These are phyloP conservation scores for Steinernema feltiae DNA, from an alignment of 1,140 invertebrate species.

Conservation along the genomic window DNA sequence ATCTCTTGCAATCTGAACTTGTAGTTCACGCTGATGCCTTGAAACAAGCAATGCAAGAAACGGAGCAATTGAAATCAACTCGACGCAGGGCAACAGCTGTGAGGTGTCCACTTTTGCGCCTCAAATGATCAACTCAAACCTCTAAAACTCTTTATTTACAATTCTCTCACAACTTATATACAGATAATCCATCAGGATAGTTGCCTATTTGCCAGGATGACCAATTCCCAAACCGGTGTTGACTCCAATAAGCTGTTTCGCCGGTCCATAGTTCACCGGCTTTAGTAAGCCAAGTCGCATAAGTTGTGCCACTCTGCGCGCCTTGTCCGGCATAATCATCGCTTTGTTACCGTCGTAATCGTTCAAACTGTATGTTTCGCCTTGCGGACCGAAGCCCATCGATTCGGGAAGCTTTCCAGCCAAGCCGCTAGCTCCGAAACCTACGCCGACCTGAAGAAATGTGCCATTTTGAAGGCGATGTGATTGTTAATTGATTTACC, in stretches of 20 bases:
- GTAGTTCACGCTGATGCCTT: no score
- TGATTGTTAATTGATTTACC: neutral
- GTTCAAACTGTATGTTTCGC: conserved; percentile 26
- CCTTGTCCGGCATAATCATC: conserved; percentile 34
- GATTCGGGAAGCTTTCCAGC: neutral
- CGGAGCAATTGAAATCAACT: no score
- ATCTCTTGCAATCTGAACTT: no score
- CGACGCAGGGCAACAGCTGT: no score
- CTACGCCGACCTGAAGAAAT: neutral
- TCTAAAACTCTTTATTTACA: no score
- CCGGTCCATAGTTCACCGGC: conserved; percentile 22
- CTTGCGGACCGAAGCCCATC: conserved; percentile 9
- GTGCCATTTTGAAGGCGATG: neutral
- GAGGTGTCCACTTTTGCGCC: no score
- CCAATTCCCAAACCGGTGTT: conserved; percentile 26
- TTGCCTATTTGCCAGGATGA: conserved; percentile 17
- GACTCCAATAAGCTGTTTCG: conserved; percentile 23
- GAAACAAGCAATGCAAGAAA: no score
- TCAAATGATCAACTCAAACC: no score
- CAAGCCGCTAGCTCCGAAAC: neutral
- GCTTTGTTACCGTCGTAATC: conserved; percentile 37
- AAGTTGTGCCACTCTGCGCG: conserved; percentile 23
- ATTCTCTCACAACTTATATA: no score
- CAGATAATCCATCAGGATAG: no score
- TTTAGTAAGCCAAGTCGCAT: conserved; percentile 15